phyloP scores from a whole-genome alignment of 2,797 vertebrate species.

The Phylloscopus collybita region DNA sequence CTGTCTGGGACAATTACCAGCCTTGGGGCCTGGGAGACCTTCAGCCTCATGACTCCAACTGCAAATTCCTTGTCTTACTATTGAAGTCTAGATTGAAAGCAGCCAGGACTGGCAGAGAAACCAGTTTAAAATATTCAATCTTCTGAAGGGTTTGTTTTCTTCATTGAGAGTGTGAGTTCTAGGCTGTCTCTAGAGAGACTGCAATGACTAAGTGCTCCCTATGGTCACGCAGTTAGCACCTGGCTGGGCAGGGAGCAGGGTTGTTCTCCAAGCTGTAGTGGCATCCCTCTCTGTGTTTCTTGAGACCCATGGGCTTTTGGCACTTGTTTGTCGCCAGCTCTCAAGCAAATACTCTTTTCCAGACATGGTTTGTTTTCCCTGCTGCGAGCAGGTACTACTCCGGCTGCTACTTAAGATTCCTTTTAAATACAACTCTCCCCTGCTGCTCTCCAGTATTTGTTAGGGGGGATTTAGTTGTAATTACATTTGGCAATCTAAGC shows the following conservation, averaged over 20 bases:
- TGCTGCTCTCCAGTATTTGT: conserved; percentile 59
- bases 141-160: not conserved
- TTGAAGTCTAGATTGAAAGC: not conserved
- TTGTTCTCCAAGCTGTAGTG: not conserved
- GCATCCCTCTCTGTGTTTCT: not conserved
- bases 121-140: not conserved
- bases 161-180: not conserved
- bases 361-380: not conserved
- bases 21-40: not conserved
- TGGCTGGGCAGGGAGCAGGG: not conserved
- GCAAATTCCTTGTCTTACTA: not conserved
- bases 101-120: not conserved
- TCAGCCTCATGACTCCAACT: conserved; percentile 7
- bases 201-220: not conserved
- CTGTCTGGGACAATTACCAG: not conserved
- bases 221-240: not conserved
- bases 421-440: conserved; percentile 57
- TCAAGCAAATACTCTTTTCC: not conserved
- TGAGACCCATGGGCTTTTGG: not conserved
- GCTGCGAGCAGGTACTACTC: not conserved
- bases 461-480: conserved; percentile 64
- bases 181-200: not conserved
- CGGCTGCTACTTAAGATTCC: conserved; percentile 33
- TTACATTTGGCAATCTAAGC: conserved; percentile 58
- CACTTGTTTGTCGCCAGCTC: not conserved